Base-by-base conservation (phyloP, 2,888 invertebrate species). In the Acrobeloides nanus region DNA sequence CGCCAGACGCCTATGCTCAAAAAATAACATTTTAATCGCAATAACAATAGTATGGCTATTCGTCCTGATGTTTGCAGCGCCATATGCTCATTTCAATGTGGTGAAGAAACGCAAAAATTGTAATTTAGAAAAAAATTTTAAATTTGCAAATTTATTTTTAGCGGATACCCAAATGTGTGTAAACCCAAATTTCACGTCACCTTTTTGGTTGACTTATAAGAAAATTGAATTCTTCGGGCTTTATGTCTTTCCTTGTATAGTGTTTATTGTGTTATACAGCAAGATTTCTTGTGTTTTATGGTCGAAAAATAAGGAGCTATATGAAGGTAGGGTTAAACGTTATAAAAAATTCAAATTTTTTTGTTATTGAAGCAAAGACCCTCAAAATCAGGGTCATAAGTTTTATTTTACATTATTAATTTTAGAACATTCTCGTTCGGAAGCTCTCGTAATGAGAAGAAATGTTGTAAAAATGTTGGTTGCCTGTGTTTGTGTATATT, bases 391-490 rank as follows among this genome's bases (percentile, higher is more conserved):
- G 18, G 35, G 24, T 4, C 18, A 49, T 12, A 4, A 45, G n/a
- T 54, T 5, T 26, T 15, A 18, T 15, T 21, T 21, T 46, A 44
- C 7, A 6, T 44, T 44, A 7, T 3, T 17, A 15, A 15, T 33
- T 8, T 10, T 45, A 48, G 15, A 23, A 29, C 25, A n/a, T 48
- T 18, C 47, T 21, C 21, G 10, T 24, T 38, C 15, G 15, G 68
- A 68, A 25, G 57, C 64, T 6, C 47, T 68, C 25, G 47, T 55
- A 29, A 68, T 57, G 21, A 47, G 70, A 18, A 51, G 70, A 24
- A 66, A 58, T 27, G 77, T 78, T 20, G 75, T 78, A n/a, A 77
- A 77, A 39, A 78, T 78, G 77, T 61, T 78, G 29, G 73, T 76
- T 2, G 74, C 76, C 5, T 76, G 77, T 58, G 76, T 77, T 1